Evolutionary conservation across 1,140 invertebrate genomes (phyloP), one percentile per base, ranked within the genome.

Genomic region (Drosophila sproati): DNA sequence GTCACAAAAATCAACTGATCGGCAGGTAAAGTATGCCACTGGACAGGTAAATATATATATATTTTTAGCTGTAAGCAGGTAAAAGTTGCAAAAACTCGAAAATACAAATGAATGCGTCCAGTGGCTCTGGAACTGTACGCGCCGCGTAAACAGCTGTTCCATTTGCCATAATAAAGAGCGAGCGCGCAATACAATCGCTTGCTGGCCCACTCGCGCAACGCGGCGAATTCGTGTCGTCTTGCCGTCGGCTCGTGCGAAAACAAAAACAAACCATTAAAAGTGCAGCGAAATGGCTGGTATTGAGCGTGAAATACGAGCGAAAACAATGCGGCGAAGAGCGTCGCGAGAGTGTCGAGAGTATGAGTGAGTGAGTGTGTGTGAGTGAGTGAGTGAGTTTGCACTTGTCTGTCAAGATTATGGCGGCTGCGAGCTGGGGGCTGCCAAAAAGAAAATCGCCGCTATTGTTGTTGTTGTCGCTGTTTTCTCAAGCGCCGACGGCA

Each of bases 361-460:
- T 61, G 59, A 41, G 48, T 61, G 59, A 41, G 56, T 68, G 37
- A 41, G 69, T 12, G 75, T 41, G 50, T 47, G 47, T 45, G 54
- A 56, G 34, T 47, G 54, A 29, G 66, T 57, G 63, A 31, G 74
- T 47, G 78, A 78, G 67, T 59, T 52, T 83, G 75, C 85, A 89
- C 85, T 89, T 89, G 85, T 89, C 86, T 77, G 80, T 85, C 85
- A 89, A 90, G 86, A 89, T 90, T 89, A 89, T 88, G 85, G 85
- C 85, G 85, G 80, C 73, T 88, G 77, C 64, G 60, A 34, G 45
- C 48, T 45, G 59, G 35, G 62, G 52, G 20, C 60, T 64, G 70
- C 59, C 57, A 67, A 60, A 59, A 66, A 55, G 54, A 64, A 67
- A 56, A 74, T 43, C 57, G 57, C 47, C 37, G 57, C 35, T 34